Conservation (phyloP, 2,797 vertebrate species). For the Tadarida brasiliensis region DNA sequence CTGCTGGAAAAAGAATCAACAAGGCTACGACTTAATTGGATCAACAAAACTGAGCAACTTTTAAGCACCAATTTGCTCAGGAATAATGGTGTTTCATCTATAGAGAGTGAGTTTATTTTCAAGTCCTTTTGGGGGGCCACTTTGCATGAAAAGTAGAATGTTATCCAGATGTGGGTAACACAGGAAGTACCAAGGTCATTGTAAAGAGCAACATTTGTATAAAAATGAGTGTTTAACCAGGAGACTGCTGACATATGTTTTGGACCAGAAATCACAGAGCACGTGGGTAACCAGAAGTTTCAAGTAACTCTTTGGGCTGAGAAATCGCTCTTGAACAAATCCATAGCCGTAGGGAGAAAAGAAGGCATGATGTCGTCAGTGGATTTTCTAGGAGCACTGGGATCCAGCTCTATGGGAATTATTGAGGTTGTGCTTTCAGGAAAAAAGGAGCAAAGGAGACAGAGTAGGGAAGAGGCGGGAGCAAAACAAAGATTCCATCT, state of each 20-base stretch:
- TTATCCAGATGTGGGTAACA: neutral
- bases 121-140: neutral
- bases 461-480: neutral
- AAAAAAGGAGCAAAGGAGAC: neutral
- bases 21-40: slow-evolving; percentile 27
- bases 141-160: slow-evolving; percentile 2
- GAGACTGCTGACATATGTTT: neutral
- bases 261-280: neutral
- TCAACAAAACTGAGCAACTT: slow-evolving; percentile 42
- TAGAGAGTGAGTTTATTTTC: neutral
- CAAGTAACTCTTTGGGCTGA: neutral
- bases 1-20: neutral
- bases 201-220: slow-evolving; percentile 17
- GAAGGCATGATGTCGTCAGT: neutral
- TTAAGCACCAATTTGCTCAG: neutral
- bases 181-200: neutral
- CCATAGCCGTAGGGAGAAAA: neutral
- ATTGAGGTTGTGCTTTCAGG: neutral
- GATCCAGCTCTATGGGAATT: neutral
- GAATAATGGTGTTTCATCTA: neutral
- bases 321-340: neutral
- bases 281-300: neutral
- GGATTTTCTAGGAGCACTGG: slow-evolving; percentile 11
- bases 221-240: neutral
- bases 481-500: neutral